Evolutionary conservation across 2,888 invertebrate genomes (phyloP).

Genomic region (Aphidius colemani): DNA sequence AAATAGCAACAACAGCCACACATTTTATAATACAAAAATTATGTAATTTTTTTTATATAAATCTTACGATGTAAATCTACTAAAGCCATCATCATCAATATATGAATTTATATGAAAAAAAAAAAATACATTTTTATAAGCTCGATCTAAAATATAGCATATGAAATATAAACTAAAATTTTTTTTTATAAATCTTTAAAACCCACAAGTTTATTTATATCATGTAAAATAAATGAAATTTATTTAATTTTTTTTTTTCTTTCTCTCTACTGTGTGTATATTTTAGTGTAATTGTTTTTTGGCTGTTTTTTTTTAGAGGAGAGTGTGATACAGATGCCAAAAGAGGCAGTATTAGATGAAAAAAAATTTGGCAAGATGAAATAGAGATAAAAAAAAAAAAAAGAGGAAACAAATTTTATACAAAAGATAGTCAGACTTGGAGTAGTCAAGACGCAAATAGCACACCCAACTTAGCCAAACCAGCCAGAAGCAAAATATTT

Average conservation of each 20-base stretch:
- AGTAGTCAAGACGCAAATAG: constrained; percentile 59
- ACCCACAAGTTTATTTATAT: no score
- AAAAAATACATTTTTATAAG: no score
- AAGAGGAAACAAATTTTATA: background rate
- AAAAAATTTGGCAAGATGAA: constrained; percentile 7
- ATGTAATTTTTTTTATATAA: background rate
- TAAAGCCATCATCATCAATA: no score
- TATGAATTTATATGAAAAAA: no score
- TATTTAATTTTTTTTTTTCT: background rate
- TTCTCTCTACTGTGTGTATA: background rate
- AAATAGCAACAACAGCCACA: no score
- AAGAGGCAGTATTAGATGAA: constrained; percentile 5
- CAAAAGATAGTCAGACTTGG: constrained; percentile 43
- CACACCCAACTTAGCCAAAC: constrained; percentile 60
- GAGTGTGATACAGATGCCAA: background rate
- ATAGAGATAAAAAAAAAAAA: constrained; percentile 17
- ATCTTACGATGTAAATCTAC: no score
- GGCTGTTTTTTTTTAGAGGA: background rate
- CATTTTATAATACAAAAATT: background rate
- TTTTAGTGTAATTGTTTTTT: no score
- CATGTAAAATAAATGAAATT: background rate
- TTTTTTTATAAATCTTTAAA: no score
- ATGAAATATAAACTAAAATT: background rate
- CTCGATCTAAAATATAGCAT: no score
- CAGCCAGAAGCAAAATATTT: constrained; percentile 19